Evolutionary conservation across 1,140 invertebrate species (phyloP), one percentile per base, ranked within the genome.

Genomic region (Drosophila serrata): DNA sequence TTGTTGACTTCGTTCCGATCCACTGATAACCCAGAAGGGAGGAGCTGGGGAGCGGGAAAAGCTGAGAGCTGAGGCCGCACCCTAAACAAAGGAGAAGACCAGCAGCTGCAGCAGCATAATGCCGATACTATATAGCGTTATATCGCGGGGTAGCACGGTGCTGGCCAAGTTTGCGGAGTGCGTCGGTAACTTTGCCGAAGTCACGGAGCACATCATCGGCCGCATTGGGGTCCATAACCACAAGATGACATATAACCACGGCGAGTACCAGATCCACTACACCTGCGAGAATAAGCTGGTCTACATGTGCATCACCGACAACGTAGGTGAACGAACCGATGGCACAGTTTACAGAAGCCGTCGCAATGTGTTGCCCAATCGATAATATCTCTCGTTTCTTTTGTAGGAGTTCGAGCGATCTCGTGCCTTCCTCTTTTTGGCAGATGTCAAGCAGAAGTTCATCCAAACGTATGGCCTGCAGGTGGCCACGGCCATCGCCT

Each of bases 251-350:
- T 98, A 98, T 90, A 97, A 97, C 1, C 98, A 99, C 94, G 97
- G 97, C 80, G 97, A 96, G 84, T 99, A 98, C 93, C 93, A 98
- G 48, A 99, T 98, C 92, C 97, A 99, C 93, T 99, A 98, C 84
- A 96, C 98, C 61, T 95, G 95, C 72, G 97, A 98, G 93, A 96
- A 98, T 90, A 94, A 95, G 84, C 95, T 99, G 73, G 95, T 98
- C 82, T 99, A 98, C 93, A 95, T 99, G 93, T 98, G 98, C 85
- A 98, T 99, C 53, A 98, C 98, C 60, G 98, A 99, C 94, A 97
- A 98, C 95, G 98, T 98, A 95, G 96, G 97, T 68, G 29, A 77
- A 75, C 27, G 57, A 74, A 69, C 43, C 24, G 22, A 11, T n/a
- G 35, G 11, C 46, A 43, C 27, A 35, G 13, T 77, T 68, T n/a